Percentiles rank a stretch among this genome's conserved stretches.
phyloP scores from a whole-genome alignment of 2,113 vertebrate species.

The Brachypteracias leptosomus region DNA sequence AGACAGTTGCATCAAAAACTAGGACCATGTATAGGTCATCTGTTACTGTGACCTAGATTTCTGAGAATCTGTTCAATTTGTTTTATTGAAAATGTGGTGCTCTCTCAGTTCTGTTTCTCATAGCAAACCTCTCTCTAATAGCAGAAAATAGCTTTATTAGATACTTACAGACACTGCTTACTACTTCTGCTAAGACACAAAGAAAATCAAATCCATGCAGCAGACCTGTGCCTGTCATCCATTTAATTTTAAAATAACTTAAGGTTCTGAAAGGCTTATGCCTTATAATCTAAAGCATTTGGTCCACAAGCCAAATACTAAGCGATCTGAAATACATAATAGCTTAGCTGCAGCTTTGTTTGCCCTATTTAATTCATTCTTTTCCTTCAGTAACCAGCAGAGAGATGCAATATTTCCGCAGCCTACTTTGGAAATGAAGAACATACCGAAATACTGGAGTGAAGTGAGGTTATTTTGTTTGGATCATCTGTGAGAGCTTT shows the following conservation, averaged over 20 bases:
- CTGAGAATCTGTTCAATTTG: slow-evolving; percentile 61
- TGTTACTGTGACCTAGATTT: slow-evolving; percentile 72
- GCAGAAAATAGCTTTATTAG: slow-evolving; percentile 60
- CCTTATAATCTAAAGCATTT: slow-evolving; percentile 65
- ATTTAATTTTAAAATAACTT: slow-evolving; percentile 63
- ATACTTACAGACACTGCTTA: slow-evolving; percentile 35
- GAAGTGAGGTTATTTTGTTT: neutral
- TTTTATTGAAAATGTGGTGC: slow-evolving; percentile 48
- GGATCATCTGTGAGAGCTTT: neutral
- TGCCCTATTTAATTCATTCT: slow-evolving; percentile 53
- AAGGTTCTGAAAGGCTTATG: slow-evolving; percentile 59
- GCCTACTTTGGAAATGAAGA: neutral
- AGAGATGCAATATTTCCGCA: neutral
- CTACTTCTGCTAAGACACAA: slow-evolving; percentile 32
- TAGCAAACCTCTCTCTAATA: slow-evolving; percentile 4
- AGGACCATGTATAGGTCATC: slow-evolving; percentile 59
- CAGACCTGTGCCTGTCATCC: slow-evolving; percentile 35
- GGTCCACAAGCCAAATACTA: slow-evolving; percentile 36
- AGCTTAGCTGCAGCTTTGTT: slow-evolving; percentile 56
- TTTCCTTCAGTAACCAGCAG: neutral
- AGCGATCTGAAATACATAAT: slow-evolving; percentile 50
- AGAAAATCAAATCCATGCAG: slow-evolving; percentile 49
- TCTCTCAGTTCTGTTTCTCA: slow-evolving; percentile 32
- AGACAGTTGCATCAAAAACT: slow-evolving; percentile 76
- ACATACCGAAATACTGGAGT: neutral